These are phyloP conservation scores for Fabriciana adippe DNA, from an alignment of 2,888 invertebrate species.

Conservation along the genomic window DNA sequence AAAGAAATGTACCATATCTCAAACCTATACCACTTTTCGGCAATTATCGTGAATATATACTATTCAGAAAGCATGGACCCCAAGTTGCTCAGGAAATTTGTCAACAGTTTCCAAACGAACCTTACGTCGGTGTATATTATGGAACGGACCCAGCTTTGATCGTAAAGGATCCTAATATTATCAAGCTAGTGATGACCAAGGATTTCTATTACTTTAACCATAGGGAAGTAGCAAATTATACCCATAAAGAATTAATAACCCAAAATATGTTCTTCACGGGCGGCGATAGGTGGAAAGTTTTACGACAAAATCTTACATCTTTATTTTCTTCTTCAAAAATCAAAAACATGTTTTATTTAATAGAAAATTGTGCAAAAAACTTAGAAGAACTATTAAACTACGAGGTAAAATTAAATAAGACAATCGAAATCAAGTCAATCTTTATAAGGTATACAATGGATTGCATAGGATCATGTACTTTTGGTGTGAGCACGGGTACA, in stretches of 20 bases:
- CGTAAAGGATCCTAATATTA: constrained; percentile 56
- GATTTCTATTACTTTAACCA: constrained; percentile 65
- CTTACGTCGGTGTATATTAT: constrained; percentile 59
- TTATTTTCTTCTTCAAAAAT: constrained; percentile 64
- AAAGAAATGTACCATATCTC: constrained; percentile 50
- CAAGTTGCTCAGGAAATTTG: constrained; percentile 51
- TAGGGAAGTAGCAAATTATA: constrained; percentile 54
- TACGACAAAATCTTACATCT: constrained; percentile 62
- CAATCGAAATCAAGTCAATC: constrained; percentile 48
- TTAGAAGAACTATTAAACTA: constrained; percentile 54
- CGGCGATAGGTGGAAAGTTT: constrained; percentile 63
- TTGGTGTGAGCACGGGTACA: constrained; percentile 59
- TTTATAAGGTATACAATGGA: constrained; percentile 61
- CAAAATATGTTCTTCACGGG: constrained; percentile 54
- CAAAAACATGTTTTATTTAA: constrained; percentile 65
- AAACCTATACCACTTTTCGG: constrained; percentile 57
- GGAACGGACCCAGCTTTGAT: constrained; percentile 64
- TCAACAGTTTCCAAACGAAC: constrained; percentile 51
- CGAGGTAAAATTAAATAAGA: constrained; percentile 35
- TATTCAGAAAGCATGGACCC: constrained; percentile 48
- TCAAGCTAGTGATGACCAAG: constrained; percentile 58
- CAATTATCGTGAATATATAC: constrained; percentile 55
- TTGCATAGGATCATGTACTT: constrained; percentile 56
- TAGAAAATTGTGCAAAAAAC: constrained; percentile 49
- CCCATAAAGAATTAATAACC: constrained; percentile 50